A percentile compares a stretch with the other conserved stretches of the same genome.
These are phyloP conservation scores for Lepeophtheirus salmonis DNA, from an alignment of 1,140 invertebrate genomes.

Conservation along the genomic window DNA sequence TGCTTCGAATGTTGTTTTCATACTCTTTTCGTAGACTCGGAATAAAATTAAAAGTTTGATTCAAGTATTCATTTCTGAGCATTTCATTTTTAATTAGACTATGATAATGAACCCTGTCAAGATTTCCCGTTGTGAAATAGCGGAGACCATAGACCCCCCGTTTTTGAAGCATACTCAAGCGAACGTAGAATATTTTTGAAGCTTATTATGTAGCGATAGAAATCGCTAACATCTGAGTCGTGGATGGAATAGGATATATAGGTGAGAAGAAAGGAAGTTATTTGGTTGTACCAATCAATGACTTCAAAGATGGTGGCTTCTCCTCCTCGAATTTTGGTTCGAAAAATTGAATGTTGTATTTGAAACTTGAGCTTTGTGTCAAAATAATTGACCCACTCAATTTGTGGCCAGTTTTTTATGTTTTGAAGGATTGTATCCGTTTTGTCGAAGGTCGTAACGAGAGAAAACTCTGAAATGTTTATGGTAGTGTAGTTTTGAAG, in stretches of 20 bases:
- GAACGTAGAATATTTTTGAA: conserved; percentile 14
- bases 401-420: not conserved
- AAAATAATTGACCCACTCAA: conserved; percentile 9
- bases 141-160: conserved; percentile 5
- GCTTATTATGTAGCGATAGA: conserved; percentile 15
- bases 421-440: conserved; percentile 10
- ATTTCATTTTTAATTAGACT: conserved; percentile 10
- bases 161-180: conserved; percentile 14
- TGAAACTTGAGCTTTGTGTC: conserved; percentile 18
- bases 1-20: not conserved
- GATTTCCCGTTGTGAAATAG: not conserved
- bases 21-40: conserved; percentile 7
- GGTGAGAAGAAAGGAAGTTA: conserved; percentile 7
- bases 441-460: conserved; percentile 6
- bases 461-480: conserved; percentile 6
- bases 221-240: conserved; percentile 16
- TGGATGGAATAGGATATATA: conserved; percentile 13
- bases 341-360: conserved; percentile 17
- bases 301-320: conserved; percentile 12
- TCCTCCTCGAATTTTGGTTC: conserved; percentile 14
- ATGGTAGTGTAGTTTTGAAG: conserved; percentile 9
- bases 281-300: conserved; percentile 14
- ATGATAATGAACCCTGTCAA: conserved; percentile 1
- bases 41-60: conserved; percentile 18
- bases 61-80: conserved; percentile 13